Base-by-base conservation (phyloP, 2,797 vertebrate genomes). In the Neomorphus geoffroyi region DNA sequence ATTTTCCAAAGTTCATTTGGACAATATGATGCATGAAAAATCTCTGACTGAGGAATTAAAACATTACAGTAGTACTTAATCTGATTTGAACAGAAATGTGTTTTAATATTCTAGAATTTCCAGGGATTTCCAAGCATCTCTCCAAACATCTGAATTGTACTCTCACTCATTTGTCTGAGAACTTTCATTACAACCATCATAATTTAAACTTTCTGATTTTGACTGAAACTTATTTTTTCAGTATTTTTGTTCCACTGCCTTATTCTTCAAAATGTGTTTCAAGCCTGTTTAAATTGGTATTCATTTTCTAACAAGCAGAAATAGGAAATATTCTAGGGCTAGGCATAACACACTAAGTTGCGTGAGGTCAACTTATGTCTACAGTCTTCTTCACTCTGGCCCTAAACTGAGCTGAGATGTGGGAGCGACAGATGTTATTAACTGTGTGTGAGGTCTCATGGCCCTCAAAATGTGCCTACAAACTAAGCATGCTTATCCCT, bases 341-440 rank as follows among this genome's bases (percentile, higher is more conserved):
- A 48, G 33, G 30, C 16, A 18, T 35, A 27, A 39, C 53, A 4
- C 9, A 6, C 19, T 26, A 45, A n/a, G 24, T 33, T 74, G 7
- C 4, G 2, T 13, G 35, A 9, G 15, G 3, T 75, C 35, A 50
- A 0, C 10, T 72, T 43, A 10, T 0, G 2, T 8, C 14, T 35
- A 3, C 9, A 13, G 2, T 5, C 10, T 51, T 69, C 64, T 69
- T 18, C 28, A 24, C 18, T 33, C 30, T 30, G 41, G 22, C 24
- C 70, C n/a, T 48, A 39, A 61, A 30, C 30, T 56, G 41, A 39
- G 18, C 7, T 37, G 9, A 64, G 80, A 72, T 57, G 35, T 0
- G 1, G 14, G 27, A 82, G 39, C 19, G 56, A 22, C 6, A 48
- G n/a, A 7, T 30, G 4, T 27, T 50, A 32, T 19, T 23, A 67